Evolutionary conservation across 2,113 vertebrate species (phyloP).

Genomic region (Tiliqua scincoides): DNA sequence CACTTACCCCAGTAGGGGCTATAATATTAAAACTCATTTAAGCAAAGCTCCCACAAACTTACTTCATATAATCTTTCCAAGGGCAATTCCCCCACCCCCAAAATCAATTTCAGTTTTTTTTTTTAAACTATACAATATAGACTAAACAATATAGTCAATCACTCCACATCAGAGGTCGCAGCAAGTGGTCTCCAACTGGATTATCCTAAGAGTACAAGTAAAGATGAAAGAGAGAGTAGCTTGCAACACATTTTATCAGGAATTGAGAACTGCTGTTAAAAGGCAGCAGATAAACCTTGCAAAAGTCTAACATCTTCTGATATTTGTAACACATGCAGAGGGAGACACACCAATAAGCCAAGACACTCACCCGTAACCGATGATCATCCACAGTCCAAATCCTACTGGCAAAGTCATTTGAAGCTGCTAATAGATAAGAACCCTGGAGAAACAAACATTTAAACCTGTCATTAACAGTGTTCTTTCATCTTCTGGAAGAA

Average conservation of each 20-base stretch:
- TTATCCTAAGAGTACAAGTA: neutral
- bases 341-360: neutral
- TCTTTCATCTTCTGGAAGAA: neutral
- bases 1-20: neutral
- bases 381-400: constrained; percentile 99
- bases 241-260: neutral
- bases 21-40: neutral
- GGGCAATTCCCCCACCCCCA: neutral
- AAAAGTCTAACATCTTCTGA: fast-evolving
- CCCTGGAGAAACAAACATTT: constrained; percentile 79
- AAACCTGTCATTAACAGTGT: neutral
- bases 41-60: neutral
- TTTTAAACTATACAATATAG: neutral
- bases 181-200: neutral
- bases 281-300: neutral
- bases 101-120: neutral
- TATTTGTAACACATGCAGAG: neutral
- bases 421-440: constrained; percentile 92
- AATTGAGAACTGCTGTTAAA: neutral
- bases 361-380: constrained; percentile 87
- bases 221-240: neutral
- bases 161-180: constrained; percentile 4
- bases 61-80: neutral
- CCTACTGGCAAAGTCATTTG: constrained; percentile 97
- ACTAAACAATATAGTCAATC: neutral